Base-by-base conservation (phyloP, 2,888 invertebrate species). In the Drosophila yooni region DNA sequence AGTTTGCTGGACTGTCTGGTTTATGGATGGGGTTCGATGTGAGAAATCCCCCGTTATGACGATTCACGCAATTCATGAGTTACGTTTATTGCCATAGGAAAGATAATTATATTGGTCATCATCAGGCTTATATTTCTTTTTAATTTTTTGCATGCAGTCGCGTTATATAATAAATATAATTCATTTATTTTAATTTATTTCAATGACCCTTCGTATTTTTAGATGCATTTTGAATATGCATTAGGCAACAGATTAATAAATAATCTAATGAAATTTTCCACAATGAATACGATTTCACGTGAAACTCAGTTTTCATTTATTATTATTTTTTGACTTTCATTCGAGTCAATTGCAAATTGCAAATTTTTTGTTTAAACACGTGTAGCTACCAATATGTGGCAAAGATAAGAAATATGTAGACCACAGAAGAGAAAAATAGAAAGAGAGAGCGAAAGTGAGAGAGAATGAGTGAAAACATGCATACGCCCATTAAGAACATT, bases 1-100 rank as follows among this genome's bases (percentile, higher is more conserved):
- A 7, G 60, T 8, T 13, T 18, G 67, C 4, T 43, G 50, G 33
- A 33, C 21, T 46, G 33, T 15, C 4, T 46, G 21, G 29, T 13
- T 53, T 34, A 15, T 53, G 10, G 34, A 13, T 51, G 40, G 25
- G 25, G 27, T n/a, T 56, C 8, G 29, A 13, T 38, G 38, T 54
- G 62, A 79, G 78, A 78, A 78, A 78, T 66, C 60, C 78, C 69
- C 78, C 71, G 63, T 63, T 63, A 65, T 65, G 76, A 72, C 64
- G 48, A 48, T 66, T 53, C 62, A 78, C 71, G 71, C 75, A 79
- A 51, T 40, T 40, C 60, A 38, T 29, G 25, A 61, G 64, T 64
- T 48, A 57, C 56, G 27, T 46, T 78, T 60, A 38, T 38, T 38
- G 21, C 33, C 52, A 72, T 58, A 27, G 64, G 58, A 76, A 73